phyloP scores from a whole-genome alignment of 2,888 invertebrate species.

The Lepas anatifera region DNA sequence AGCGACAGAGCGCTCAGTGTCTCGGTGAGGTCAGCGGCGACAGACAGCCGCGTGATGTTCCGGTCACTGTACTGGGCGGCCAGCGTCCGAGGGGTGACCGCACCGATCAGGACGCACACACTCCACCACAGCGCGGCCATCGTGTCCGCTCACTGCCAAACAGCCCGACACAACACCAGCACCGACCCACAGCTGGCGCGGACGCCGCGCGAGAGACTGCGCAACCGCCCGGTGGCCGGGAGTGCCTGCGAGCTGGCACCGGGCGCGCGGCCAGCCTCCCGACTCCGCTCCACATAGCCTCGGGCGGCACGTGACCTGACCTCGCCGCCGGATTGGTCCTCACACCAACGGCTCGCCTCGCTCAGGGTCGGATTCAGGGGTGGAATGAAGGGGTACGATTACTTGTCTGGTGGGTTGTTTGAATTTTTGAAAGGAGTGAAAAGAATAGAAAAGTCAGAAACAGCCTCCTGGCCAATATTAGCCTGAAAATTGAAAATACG shows the following conservation, averaged over 20 bases:
- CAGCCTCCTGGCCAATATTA: no score
- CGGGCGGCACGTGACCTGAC: neutral
- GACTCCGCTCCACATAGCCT: neutral
- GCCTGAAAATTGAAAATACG: no score
- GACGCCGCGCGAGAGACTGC: neutral
- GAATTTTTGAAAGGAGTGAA: no score
- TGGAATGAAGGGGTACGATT: no score
- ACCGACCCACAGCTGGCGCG: slow-evolving; percentile 26
- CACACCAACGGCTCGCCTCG: no score
- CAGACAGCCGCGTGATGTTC: slow-evolving; percentile 15
- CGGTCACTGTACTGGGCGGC: slow-evolving; percentile 17
- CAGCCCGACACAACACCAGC: slow-evolving; percentile 25
- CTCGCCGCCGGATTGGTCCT: no score
- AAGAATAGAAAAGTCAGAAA: no score
- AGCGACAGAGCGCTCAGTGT: neutral
- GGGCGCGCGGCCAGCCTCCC: neutral
- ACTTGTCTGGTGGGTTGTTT: no score
- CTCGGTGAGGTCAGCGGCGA: slow-evolving; percentile 14
- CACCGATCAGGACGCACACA: no score
- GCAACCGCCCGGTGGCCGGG: neutral
- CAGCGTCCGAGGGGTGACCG: slow-evolving; percentile 21
- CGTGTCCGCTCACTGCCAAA: no score
- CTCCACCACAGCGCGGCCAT: no score
- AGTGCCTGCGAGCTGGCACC: neutral
- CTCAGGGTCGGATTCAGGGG: no score